These are phyloP conservation scores for Junonia oenone DNA, from an alignment of 2,888 invertebrate species.

Conservation along the genomic window DNA sequence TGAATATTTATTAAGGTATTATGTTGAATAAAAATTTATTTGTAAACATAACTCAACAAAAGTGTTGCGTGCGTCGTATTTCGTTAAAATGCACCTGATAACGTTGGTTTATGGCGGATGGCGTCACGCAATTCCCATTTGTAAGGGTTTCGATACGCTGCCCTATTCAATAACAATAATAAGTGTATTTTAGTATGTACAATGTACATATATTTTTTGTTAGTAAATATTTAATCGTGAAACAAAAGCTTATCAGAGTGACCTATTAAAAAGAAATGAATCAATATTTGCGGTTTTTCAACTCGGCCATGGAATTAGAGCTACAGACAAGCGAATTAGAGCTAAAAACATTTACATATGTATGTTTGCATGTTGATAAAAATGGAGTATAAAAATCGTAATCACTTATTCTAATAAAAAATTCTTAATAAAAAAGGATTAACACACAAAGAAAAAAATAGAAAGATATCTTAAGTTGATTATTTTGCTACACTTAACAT, in stretches of 20 bases:
- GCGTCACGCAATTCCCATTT: constrained; percentile 29
- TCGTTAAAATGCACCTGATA: constrained; percentile 24
- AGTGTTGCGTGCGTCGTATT: constrained; percentile 25
- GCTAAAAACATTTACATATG: too few relatives aligned
- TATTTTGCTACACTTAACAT: neutral
- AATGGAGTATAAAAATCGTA: too few relatives aligned
- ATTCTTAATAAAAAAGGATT: too few relatives aligned
- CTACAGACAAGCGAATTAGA: too few relatives aligned
- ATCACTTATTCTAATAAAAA: too few relatives aligned
- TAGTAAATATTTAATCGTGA: too few relatives aligned
- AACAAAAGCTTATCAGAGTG: too few relatives aligned
- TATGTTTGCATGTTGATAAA: too few relatives aligned
- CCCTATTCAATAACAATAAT: neutral
- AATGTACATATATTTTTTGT: neutral
- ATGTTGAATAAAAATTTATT: neutral
- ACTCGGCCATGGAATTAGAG: too few relatives aligned
- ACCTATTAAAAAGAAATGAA: too few relatives aligned
- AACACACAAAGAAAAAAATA: too few relatives aligned
- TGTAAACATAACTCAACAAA: constrained; percentile 22
- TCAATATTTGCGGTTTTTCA: too few relatives aligned
- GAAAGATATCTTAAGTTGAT: neutral
- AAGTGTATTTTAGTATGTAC: neutral
- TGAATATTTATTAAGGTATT: neutral
- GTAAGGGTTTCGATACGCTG: constrained; percentile 6
- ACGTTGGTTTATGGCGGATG: constrained; percentile 22